Conservation (phyloP, 1,140 invertebrate genomes). For the Trissolcus basalis region DNA sequence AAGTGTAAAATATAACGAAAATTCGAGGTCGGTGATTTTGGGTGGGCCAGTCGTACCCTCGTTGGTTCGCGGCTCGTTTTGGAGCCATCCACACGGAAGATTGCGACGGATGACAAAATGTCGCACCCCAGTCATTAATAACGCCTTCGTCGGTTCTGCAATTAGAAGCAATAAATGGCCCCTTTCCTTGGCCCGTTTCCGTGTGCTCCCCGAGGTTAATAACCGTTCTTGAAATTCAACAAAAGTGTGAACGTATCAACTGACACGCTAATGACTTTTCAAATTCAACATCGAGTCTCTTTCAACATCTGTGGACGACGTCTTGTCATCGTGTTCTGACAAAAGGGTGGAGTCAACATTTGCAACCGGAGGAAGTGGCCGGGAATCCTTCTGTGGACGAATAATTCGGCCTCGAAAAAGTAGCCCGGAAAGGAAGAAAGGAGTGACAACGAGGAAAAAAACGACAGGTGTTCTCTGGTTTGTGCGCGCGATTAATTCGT, state of each 20-base stretch:
- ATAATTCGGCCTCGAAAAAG: constrained; percentile 1
- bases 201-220: constrained; percentile 14
- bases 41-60: constrained; percentile 23
- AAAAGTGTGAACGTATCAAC: constrained; percentile 28
- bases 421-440: constrained; percentile 18
- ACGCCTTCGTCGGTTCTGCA: constrained; percentile 74
- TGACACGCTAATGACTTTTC: constrained; percentile 17
- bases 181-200: constrained; percentile 34
- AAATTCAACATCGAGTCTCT: too few species aligned
- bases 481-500: constrained; percentile 65
- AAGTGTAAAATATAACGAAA: too few species aligned
- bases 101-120: constrained; percentile 67
- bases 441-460: constrained; percentile 19
- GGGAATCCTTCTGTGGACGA: neutral
- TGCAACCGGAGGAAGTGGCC: neutral
- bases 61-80: constrained; percentile 64
- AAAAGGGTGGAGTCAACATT: too few species aligned
- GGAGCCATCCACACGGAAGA: constrained; percentile 41
- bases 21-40: constrained; percentile 45
- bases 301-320: too few species aligned
- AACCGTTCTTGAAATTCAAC: constrained; percentile 15
- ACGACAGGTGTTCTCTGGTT: constrained; percentile 40
- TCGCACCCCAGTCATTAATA: constrained; percentile 72
- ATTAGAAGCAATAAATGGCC: constrained; percentile 69
- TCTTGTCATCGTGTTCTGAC: too few species aligned